Conservation (phyloP, 2,797 vertebrate genomes). For the Macroramphosus scolopax region DNA sequence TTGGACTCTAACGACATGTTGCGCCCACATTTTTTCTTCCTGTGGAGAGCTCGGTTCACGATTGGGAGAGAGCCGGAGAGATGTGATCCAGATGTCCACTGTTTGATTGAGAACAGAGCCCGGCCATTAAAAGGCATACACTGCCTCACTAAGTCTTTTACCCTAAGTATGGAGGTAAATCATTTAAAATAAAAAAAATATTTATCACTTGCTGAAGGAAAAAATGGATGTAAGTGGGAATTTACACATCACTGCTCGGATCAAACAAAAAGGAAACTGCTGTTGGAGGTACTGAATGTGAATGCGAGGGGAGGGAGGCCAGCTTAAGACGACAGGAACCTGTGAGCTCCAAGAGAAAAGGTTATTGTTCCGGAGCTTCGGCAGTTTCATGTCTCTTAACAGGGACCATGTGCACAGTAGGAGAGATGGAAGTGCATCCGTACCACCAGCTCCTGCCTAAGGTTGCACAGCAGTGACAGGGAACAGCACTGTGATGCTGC, state of each 20-base stretch:
- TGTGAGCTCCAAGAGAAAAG: slow-evolving; percentile 47
- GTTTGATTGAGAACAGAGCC: slow-evolving; percentile 88
- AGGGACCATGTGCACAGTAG: slow-evolving; percentile 53
- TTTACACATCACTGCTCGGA: slow-evolving; percentile 66
- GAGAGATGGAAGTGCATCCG: slow-evolving; percentile 13
- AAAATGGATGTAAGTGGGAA: slow-evolving; percentile 51
- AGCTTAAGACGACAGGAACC: slow-evolving; percentile 44
- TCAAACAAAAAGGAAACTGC: slow-evolving; percentile 68
- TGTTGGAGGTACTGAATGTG: slow-evolving; percentile 20
- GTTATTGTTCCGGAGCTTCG: slow-evolving; percentile 58
- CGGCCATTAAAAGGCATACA: slow-evolving; percentile 78
- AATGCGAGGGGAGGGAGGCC: slow-evolving; percentile 27
- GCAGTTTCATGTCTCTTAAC: slow-evolving; percentile 61
- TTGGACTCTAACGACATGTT: slow-evolving; percentile 65
- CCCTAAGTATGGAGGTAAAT: slow-evolving; percentile 78
- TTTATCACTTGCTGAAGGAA: no score
- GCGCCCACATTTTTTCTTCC: slow-evolving; percentile 70
- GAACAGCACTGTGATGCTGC: no score
- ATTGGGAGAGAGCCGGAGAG: slow-evolving; percentile 59
- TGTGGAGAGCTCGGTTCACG: slow-evolving; percentile 43
- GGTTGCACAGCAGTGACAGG: slow-evolving; percentile 15
- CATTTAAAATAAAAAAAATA: slow-evolving; percentile 10
- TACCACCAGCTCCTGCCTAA: slow-evolving; percentile 5
- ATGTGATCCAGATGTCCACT: slow-evolving; percentile 86
- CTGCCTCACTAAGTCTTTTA: slow-evolving; percentile 75